Base-by-base conservation (phyloP, 2,113 vertebrate species). In the Dasyornis broadbenti region DNA sequence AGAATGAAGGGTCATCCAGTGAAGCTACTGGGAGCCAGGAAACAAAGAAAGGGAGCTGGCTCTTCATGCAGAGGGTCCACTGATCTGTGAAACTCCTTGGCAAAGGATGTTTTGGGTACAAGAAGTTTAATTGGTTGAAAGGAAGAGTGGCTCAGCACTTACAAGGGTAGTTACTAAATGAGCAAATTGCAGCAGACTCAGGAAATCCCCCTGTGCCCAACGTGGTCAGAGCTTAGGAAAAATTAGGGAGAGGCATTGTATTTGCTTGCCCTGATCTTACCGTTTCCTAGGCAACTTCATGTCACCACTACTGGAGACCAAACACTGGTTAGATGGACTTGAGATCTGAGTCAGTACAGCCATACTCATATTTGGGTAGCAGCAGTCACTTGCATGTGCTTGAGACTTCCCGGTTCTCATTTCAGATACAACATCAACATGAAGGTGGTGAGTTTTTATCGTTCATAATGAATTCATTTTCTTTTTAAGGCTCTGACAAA, bases 401-500 rank as follows among this genome's bases (percentile, higher is more conserved):
- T 70, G 28, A 82, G 40, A 45, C 60, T 90, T 75, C n/a, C 49
- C 6, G 14, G 33, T 19, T 66, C 53, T 60, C 24, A 2, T 76
- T 90, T 76, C 47, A 53, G 53, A 15, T 45, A 33, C 0, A 3
- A 24, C 33, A 57, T 45, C 42, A 75, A 8, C 28, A 24, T 44
- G 35, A 44, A 82, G 27, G 37, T 69, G n/a, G 5, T 57, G 30
- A 42, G 23, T 3, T 82, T 81, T 88, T 69, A 20, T 39, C 4
- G 0, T 65, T 96, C 82, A 30, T 78, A 82, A 75, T 50, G 1
- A 35, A 66, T 71, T 73, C 10, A 22, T 11, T 16, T 59, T 52
- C 88, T n/a, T 35, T 97, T 95, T 72, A 81, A 99, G 98, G 98
- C 73, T 99, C 98, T 52, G 98, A 99, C 96, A 98, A 96, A 81